Percentiles rank a stretch among this genome's conserved stretches.
Conservation (phyloP, 2,888 invertebrate species). For the Meganola albula region DNA sequence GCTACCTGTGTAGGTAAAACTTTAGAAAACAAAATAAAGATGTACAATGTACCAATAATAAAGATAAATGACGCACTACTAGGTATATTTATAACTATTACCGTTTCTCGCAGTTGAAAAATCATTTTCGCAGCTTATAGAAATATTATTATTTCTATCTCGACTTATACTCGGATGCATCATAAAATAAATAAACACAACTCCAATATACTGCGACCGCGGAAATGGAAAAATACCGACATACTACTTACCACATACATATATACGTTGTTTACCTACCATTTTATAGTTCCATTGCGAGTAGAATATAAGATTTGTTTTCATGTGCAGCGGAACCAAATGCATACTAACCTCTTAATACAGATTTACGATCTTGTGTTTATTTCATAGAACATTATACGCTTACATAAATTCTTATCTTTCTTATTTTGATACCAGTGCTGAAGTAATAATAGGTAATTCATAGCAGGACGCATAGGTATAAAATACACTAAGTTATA, state of each 20-base stretch:
- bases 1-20: too few relatives aligned
- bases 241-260: constrained; percentile 20
- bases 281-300: constrained; percentile 26
- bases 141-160: constrained; percentile 26
- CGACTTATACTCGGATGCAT: constrained; percentile 24
- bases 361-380: constrained; percentile 8
- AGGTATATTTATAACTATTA: too few relatives aligned
- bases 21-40: too few relatives aligned
- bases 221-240: constrained; percentile 39
- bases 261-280: constrained; percentile 32
- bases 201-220: constrained; percentile 26
- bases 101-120: too few relatives aligned
- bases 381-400: too few relatives aligned
- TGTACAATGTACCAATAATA: too few relatives aligned
- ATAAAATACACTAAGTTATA: too few relatives aligned
- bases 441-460: too few relatives aligned
- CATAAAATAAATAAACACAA: constrained; percentile 35
- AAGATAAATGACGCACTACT: too few relatives aligned
- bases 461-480: too few relatives aligned
- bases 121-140: constrained; percentile 12
- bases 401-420: too few relatives aligned
- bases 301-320: constrained; percentile 25
- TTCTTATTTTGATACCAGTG: too few relatives aligned
- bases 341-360: constrained; percentile 8
- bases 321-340: constrained; percentile 8